Evolutionary conservation across 2,797 vertebrate genomes (phyloP).

Genomic region (Pseudopleuronectes americanus): DNA sequence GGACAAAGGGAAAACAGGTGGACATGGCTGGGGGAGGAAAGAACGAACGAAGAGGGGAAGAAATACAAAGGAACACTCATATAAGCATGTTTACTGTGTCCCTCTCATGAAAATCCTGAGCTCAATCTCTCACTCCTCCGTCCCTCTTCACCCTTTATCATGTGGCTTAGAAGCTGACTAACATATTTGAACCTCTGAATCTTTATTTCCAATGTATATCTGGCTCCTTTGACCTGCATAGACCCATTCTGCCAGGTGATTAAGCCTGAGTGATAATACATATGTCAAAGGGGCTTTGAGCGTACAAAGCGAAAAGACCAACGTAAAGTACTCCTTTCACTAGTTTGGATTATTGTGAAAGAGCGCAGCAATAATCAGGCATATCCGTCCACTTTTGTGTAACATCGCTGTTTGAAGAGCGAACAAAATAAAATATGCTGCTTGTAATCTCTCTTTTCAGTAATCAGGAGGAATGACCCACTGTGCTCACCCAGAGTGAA

Average conservation of each 20-base stretch:
- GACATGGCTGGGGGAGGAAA: background rate
- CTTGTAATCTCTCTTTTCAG: slow-evolving; percentile 75
- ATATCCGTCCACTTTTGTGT: slow-evolving; percentile 67
- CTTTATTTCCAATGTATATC: slow-evolving; percentile 23
- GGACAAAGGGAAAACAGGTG: background rate
- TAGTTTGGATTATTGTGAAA: slow-evolving; percentile 66
- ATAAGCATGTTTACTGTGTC: slow-evolving; percentile 42
- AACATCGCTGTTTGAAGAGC: slow-evolving; percentile 60
- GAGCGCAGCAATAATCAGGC: slow-evolving; percentile 59
- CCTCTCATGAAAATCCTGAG: slow-evolving; percentile 34
- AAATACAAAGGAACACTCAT: slow-evolving; percentile 21
- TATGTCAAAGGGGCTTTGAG: slow-evolving; percentile 63
- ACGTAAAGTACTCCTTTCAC: slow-evolving; percentile 71
- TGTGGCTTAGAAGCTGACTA: slow-evolving; percentile 51
- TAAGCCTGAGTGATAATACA: slow-evolving; percentile 61
- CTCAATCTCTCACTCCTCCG: slow-evolving; percentile 35
- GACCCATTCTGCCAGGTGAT: slow-evolving; percentile 55
- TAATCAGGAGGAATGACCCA: slow-evolving; percentile 59
- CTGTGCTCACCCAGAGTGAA: slow-evolving; percentile 45
- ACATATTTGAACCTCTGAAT: slow-evolving; percentile 48
- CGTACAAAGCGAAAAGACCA: slow-evolving; percentile 61
- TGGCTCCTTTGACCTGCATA: slow-evolving; percentile 29
- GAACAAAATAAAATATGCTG: slow-evolving; percentile 78
- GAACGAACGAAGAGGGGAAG: slow-evolving; percentile 17
- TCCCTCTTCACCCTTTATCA: slow-evolving; percentile 66